Evolutionary conservation across 2,888 invertebrate genomes (phyloP), one percentile per base, ranked within the genome.

Genomic region (Lasioglossum leucozonium): DNA sequence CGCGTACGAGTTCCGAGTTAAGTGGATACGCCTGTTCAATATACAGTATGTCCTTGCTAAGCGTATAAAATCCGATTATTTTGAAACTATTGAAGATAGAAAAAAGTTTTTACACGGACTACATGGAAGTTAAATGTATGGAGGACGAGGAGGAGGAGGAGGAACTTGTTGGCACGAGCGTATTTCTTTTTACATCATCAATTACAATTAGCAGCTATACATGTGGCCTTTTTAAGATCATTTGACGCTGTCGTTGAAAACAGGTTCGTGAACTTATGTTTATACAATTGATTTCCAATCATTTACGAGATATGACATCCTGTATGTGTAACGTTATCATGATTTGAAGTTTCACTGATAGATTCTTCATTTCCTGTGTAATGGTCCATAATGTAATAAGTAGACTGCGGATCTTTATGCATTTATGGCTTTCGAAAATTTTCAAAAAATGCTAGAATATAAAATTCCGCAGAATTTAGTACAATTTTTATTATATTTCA

Each of bases 1-100:
- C 62, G 62, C 62, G 62, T 26, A 30, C 30, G 30, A 62, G 62
- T 30, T 62, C 62, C 62, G 30, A 30, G 62, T 62, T 62, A 62
- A 62, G 62, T 62, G 62, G 62, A 62, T 62, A 62, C 30, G 62
- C 62, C 62, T 62, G 62, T 62, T 62, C 62, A 18, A 62, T 62
- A 30, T 62, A 62, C 62, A 62, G 62, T 30, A 30, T 30, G 30
- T 30, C 26, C 62, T 62, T 30, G 30, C 62, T 30, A 30, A 62
- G 62, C 62, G 62, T 16, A 62, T 62, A 62, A 62, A 62, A 62
- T 26, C 62, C 62, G 62, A 62, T 62, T 62, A 62, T 62, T 62
- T 62, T 30, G 30, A 62, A 62, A 62, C 62, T 62, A 62, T 62
- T 62, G 30, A 62, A 30, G 62, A 30, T 16, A 30, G 62, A 16